Conservation (phyloP, 37 sponge, comb jelly and placozoan species). For the Geodia barretti region DNA sequence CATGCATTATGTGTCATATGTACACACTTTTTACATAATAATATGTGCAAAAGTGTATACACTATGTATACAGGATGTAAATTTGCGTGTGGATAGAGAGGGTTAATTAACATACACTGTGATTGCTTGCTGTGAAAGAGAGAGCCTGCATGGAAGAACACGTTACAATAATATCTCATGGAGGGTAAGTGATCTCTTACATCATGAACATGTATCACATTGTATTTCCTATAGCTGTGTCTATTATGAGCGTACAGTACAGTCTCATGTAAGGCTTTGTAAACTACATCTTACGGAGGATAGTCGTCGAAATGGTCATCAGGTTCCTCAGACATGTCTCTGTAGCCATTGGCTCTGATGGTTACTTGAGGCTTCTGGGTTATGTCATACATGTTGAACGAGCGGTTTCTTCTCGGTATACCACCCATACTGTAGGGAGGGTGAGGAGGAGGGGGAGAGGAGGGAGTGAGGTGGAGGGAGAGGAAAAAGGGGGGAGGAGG, state of each 20-base stretch:
- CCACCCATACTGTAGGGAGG: conserved; percentile 15
- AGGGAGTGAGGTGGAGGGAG: neutral
- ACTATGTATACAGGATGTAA: neutral
- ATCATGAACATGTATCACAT: too few species aligned
- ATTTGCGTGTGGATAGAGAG: too few species aligned
- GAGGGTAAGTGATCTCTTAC: too few species aligned
- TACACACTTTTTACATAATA: too few species aligned
- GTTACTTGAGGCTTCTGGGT: neutral
- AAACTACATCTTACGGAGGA: neutral
- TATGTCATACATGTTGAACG: neutral
- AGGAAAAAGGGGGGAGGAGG: neutral
- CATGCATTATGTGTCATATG: too few species aligned
- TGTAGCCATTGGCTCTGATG: conserved; percentile 16
- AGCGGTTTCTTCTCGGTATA: neutral
- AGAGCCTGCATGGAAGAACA: neutral
- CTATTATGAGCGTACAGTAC: too few species aligned
- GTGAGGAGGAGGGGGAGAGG: neutral
- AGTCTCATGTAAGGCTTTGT: too few species aligned
- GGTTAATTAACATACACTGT: neutral
- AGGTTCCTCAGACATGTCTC: neutral
- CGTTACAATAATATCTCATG: too few species aligned
- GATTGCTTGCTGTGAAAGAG: neutral
- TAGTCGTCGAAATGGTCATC: neutral
- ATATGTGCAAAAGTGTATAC: neutral
- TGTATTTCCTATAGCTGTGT: too few species aligned